A percentile compares a stretch with the other conserved stretches of the same genome.
phyloP scores from a whole-genome alignment of 92 coral and sea anemone genomes.

The Epizoanthus rinbou region DNA sequence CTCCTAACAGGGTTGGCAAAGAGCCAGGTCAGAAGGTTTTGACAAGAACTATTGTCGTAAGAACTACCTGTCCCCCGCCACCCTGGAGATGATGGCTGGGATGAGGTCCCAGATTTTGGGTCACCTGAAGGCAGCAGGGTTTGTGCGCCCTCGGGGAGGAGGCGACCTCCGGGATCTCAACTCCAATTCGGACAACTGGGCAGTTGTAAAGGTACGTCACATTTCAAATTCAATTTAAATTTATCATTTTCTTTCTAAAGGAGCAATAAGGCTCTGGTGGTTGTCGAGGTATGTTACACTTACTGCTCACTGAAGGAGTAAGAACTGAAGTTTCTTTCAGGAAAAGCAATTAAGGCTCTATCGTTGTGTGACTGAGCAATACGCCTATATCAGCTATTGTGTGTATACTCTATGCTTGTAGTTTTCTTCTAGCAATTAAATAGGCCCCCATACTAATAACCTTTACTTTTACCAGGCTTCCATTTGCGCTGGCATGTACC shows the following conservation, averaged over 20 bases:
- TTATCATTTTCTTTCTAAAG: too few species aligned
- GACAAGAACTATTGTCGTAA: slow-evolving; percentile 87
- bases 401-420: too few species aligned
- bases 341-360: too few species aligned
- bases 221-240: not conserved
- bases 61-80: slow-evolving; percentile 91
- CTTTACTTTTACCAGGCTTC: slow-evolving; percentile 69
- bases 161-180: slow-evolving; percentile 95
- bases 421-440: not conserved
- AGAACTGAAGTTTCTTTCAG: too few species aligned
- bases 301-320: too few species aligned
- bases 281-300: too few species aligned
- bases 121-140: slow-evolving; percentile 92
- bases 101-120: slow-evolving; percentile 95
- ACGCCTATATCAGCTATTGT: too few species aligned
- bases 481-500: slow-evolving; percentile 93
- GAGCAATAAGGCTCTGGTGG: too few species aligned
- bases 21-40: slow-evolving; percentile 88
- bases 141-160: slow-evolving; percentile 91
- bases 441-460: too few species aligned
- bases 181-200: slow-evolving; percentile 96
- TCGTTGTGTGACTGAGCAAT: too few species aligned
- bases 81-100: slow-evolving; percentile 98
- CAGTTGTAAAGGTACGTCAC: slow-evolving; percentile 87
- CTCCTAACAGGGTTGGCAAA: slow-evolving; percentile 89